These are phyloP conservation scores for Amphiduros pacificus DNA, from an alignment of 2,888 invertebrate genomes.

Conservation along the genomic window DNA sequence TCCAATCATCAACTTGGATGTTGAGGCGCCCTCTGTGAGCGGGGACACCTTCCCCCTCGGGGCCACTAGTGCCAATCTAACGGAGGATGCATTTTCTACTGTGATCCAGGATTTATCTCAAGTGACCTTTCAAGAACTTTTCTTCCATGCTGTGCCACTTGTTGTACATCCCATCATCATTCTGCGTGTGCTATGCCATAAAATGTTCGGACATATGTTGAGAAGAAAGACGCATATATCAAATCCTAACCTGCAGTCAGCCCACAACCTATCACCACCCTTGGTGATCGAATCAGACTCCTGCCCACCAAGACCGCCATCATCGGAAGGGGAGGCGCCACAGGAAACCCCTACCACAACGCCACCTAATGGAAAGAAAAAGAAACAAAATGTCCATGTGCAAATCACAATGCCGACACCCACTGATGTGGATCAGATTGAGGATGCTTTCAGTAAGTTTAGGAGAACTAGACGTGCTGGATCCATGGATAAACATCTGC, in stretches of 20 bases:
- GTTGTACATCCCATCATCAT: slow-evolving; percentile 65
- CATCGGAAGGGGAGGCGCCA: background rate
- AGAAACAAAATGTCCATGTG: slow-evolving; percentile 35
- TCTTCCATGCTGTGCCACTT: slow-evolving; percentile 60
- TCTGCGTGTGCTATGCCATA: slow-evolving; percentile 64
- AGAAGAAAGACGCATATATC: slow-evolving; percentile 58
- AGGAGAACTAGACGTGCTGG: slow-evolving; percentile 28
- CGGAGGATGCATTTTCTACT: no score
- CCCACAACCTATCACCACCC: slow-evolving; percentile 51
- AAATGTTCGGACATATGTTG: slow-evolving; percentile 64
- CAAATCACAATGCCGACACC: slow-evolving; percentile 31
- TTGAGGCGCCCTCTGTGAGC: no score
- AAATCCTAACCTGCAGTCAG: slow-evolving; percentile 41
- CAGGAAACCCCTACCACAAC: background rate
- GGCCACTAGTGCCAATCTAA: no score
- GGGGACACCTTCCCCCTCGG: no score
- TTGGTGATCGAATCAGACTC: slow-evolving; percentile 12
- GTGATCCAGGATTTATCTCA: slow-evolving; percentile 6
- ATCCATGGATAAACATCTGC: slow-evolving; percentile 36
- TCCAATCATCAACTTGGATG: no score
- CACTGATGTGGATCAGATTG: slow-evolving; percentile 9
- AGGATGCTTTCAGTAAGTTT: slow-evolving; percentile 12
- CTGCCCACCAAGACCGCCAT: slow-evolving; percentile 19
- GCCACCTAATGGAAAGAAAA: slow-evolving; percentile 8
- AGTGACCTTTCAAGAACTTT: slow-evolving; percentile 28